Evolutionary conservation across 2,113 vertebrate genomes (phyloP), one percentile per base, ranked within the genome.

Genomic region (Condylura cristata): DNA sequence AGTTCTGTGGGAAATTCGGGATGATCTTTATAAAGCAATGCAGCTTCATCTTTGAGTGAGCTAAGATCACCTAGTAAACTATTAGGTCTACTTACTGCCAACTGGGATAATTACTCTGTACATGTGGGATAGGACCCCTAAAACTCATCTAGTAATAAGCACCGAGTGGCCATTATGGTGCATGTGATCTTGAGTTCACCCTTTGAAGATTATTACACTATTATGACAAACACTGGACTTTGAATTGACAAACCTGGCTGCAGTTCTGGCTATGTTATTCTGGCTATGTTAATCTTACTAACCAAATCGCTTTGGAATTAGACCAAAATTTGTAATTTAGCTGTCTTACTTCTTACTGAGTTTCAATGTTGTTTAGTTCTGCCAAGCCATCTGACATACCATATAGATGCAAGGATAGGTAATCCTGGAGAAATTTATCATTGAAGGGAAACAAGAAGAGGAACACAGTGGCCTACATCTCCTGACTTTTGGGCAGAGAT

Each of bases 341-440:
- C n/a, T 93, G 11, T 91, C 53, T 75, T 4, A 20, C 30, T 78
- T 80, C n/a, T 37, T 24, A 0, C 39, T 41, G 26, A 68, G n/a
- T 82, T 87, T 61, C 53, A 83, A 30, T 68, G 24, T 37, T 56
- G 48, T 30, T 85, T 88, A 66, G 41, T 83, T 70, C 68, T 41
- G 14, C 6, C 22, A 78, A 70, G 3, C 0, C 6, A 5, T 46
- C 51, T 48, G 48, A 18, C 30, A 68, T 1, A 24, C 0, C 2
- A 7, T 48, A 61, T 63, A 26, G 28, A 14, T 71, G 24, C 3
- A 79, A 37, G 18, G 9, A 58, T 17, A 66, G 32, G 18, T 60
- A 8, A 58, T 41, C 14, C 18, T 41, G 46, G 17, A 13, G 13
- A 82, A 60, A 34, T 53, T 86, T 34, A 34, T 0, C 46, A 22